Evolutionary conservation across 2,888 invertebrate genomes (phyloP).

Genomic region (Fissipunctia ypsillon): DNA sequence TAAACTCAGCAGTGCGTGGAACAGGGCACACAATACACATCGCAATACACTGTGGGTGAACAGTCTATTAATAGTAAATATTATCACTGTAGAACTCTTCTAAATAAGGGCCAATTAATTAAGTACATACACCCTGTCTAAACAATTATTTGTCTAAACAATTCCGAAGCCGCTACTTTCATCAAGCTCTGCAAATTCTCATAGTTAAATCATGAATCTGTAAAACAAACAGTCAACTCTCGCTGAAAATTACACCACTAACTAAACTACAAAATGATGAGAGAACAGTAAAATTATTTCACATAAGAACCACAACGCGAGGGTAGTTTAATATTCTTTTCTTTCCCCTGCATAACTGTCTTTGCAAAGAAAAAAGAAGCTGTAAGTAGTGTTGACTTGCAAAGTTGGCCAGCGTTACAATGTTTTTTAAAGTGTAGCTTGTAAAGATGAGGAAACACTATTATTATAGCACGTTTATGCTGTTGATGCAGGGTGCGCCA

Average conservation of each 20-base stretch:
- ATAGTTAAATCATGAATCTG: neutral
- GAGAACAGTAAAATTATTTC: constrained; percentile 4
- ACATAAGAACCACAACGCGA: neutral
- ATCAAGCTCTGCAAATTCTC: neutral
- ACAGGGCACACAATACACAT: neutral
- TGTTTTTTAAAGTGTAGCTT: neutral
- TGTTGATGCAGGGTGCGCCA: neutral
- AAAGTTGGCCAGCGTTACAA: constrained; percentile 2
- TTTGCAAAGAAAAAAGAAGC: neutral
- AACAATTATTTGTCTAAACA: neutral
- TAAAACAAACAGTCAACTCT: constrained; percentile 4
- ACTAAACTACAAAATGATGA: neutral
- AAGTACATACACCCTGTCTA: neutral
- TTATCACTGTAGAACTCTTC: neutral
- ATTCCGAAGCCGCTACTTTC: neutral
- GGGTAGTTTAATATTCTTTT: constrained; percentile 17
- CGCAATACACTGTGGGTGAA: neutral
- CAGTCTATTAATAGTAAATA: neutral
- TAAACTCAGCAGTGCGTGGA: too few species aligned
- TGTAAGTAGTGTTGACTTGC: constrained; percentile 18
- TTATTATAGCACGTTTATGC: neutral
- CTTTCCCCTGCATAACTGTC: neutral
- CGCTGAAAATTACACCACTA: constrained; percentile 1
- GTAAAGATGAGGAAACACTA: constrained; percentile 1
- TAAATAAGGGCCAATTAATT: neutral